Conservation (phyloP, 2,113 vertebrate genomes). For the human (Homo sapiens) region DNA sequence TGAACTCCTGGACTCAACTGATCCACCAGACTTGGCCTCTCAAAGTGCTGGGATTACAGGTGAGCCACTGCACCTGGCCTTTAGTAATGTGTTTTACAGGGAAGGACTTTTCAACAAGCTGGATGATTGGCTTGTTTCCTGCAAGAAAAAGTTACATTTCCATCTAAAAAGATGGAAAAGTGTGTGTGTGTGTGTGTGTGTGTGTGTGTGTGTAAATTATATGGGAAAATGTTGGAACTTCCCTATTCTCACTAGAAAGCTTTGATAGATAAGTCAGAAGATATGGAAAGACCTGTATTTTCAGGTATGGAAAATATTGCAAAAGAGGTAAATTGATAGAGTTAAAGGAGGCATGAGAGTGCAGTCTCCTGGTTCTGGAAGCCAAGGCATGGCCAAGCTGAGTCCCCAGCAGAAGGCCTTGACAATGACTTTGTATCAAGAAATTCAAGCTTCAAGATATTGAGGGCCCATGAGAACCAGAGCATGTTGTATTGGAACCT, state of each 20-base stretch:
- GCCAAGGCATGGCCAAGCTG: background rate
- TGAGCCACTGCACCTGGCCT: no score
- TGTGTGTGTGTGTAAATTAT: background rate
- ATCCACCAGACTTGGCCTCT: no score
- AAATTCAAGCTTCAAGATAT: background rate
- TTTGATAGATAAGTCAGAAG: background rate
- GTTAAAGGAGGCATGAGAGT: background rate
- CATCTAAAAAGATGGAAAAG: background rate
- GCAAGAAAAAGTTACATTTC: background rate
- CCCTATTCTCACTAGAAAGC: background rate
- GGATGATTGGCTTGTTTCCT: background rate
- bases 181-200: background rate
- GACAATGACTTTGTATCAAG: background rate
- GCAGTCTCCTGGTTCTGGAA: background rate
- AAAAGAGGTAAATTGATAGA: background rate
- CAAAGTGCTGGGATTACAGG: no score
- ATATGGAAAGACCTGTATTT: background rate
- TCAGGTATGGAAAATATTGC: background rate
- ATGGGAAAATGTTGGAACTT: background rate
- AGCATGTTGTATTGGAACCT: background rate
- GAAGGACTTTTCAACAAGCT: background rate
- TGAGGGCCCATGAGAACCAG: background rate
- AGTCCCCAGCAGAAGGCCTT: background rate
- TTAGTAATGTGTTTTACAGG: background rate
- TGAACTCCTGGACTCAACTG: no score